Base-by-base conservation (phyloP, 2,888 invertebrate genomes). In the Heliconius erato region DNA sequence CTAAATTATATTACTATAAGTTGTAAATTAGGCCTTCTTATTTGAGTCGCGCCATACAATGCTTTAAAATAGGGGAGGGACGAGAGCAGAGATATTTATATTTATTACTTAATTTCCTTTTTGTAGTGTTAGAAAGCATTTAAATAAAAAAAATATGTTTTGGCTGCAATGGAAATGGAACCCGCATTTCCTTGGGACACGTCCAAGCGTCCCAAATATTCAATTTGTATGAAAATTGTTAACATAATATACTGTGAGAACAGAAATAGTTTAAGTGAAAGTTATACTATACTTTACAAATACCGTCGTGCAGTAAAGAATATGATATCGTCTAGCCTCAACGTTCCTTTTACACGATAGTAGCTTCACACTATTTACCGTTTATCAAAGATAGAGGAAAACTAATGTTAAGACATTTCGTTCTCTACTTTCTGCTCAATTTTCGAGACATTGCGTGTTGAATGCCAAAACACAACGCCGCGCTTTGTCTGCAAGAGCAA, bases 211-310 rank as follows among this genome's bases (percentile, higher is more conserved):
- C n/a, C 40, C 23, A 35, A 35, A 69, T 35, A 69, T 69, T 35
- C 69, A 69, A 69, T 69, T 35, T 69, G 69, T 69, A 69, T 69
- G 35, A 69, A 35, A 69, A 23, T 69, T 69, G 69, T 35, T 35
- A 35, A 35, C 69, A 35, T 69, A 23, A 69, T 69, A 23, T 69
- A 35, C 23, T 69, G 35, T 69, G 69, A 6, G 35, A 69, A 23
- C 23, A 19, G n/a, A 40, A 71, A n/a, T 40, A 23, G 69, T 71
- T 71, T 23, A 23, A 23, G 40, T 35, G n/a, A 23, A 40, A 40
- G 69, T 71, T 6, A 35, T 35, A 71, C 69, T 12, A 14, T 12
- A 26, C 26, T 65, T 65, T 63, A 63, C 63, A 11, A 9, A n/a
- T n/a, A 23, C 9, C n/a, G 9, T 14, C 14, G 12, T 65, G 65